Evolutionary conservation across 2,888 invertebrate species (phyloP), one percentile per base, ranked within the genome.

Genomic region (Atrina japonica): DNA sequence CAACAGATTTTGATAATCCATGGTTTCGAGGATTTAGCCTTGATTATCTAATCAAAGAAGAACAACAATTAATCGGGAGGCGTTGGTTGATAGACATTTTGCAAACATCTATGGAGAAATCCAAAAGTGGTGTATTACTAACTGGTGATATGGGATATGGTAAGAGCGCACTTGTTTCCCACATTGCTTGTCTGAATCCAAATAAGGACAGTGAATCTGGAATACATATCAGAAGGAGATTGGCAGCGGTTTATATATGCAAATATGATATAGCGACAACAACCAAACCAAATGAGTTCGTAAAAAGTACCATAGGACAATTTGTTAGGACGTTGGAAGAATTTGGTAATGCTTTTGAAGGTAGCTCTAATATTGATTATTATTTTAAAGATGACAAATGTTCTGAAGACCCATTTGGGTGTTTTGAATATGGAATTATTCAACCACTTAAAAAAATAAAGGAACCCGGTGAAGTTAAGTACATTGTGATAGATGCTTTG

Each of bases 401-500:
- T 47, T n/a, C 43, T 0, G 66, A 66, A 35, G 66, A 56, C 27
- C 66, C 66, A 1, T 14, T 45, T 49, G 66, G 50, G 25, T 66
- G 66, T 47, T 25, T 66, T 21, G 66, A 66, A 11, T 47, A 27
- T 49, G 43, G 35, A 14, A 16, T 66, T 25, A 9, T 66, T 18
- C 9, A 35, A 25, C 35, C 58, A 7, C 27, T 66, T 5, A 29
- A 55, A 1, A 16, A 27, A 6, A 2, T 50, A 7, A n/a, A 11
- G 40, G 21, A 49, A 49, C n/a, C 16, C 1, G 27, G n/a, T 3
- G 58, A 58, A 7, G 49, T 6, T 16, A 43, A 35, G 16, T 41
- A 11, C 1, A 61, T 66, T 14, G 29, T 58, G 0, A 53, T 67
- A 47, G 67, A 67, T 41, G 67, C 67, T 16, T 18, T 67, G 7